A percentile compares a stretch with the other conserved stretches of the same genome.
Conservation (phyloP, 1,140 invertebrate genomes). For the Drosophila ercepeae region DNA sequence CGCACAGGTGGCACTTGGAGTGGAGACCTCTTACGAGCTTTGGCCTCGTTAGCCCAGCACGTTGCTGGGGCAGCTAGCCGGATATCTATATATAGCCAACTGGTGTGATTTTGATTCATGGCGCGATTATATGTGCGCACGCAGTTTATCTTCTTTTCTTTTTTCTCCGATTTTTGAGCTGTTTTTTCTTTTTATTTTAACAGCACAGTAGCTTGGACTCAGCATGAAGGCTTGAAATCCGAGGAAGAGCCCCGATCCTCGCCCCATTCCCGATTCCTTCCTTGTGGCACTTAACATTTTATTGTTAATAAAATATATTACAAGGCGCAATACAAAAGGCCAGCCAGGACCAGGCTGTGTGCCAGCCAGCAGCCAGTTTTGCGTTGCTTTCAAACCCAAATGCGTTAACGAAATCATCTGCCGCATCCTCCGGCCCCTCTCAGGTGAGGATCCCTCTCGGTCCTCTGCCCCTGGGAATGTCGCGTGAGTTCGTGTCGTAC, state of each 20-base stretch:
- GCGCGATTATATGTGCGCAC: constrained; percentile 80
- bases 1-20: constrained; percentile 42
- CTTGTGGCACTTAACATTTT: constrained; percentile 80
- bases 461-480: constrained; percentile 31
- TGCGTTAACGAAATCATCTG: constrained; percentile 80
- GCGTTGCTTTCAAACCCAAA: constrained; percentile 42
- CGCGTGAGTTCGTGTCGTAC: constrained; percentile 78
- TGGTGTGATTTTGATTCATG: constrained; percentile 82
- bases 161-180: constrained; percentile 1
- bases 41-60: constrained; percentile 63
- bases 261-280: constrained; percentile 4
- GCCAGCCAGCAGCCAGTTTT: constrained; percentile 20
- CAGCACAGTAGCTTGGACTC: constrained; percentile 60
- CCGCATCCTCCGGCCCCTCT: constrained; percentile 24
- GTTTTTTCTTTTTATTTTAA: constrained; percentile 40
- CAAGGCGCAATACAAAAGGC: constrained; percentile 77
- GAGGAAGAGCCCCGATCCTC: constrained; percentile 25
- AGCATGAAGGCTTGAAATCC: constrained; percentile 50
- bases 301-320: constrained; percentile 83
- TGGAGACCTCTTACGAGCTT: constrained; percentile 47
- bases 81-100: constrained; percentile 80
- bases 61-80: constrained; percentile 56
- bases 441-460: neutral
- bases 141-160: constrained; percentile 79
- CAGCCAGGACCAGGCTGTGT: constrained; percentile 45